phyloP scores from a whole-genome alignment of 2,113 vertebrate species.

The Mus spicilegus region DNA sequence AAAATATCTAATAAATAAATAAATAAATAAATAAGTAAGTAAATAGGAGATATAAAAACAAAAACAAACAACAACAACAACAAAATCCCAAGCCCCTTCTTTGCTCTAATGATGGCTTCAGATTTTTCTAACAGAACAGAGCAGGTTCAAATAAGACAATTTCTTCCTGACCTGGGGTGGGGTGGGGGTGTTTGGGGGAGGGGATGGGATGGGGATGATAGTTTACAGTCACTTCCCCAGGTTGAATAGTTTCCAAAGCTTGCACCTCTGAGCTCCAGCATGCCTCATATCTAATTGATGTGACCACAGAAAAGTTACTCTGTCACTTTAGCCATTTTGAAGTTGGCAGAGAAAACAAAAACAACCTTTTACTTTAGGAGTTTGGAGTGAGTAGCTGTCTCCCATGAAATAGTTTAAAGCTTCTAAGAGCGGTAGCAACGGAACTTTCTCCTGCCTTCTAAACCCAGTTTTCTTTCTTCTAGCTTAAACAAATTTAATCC shows the following conservation, averaged over 20 bases:
- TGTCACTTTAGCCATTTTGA: constrained; percentile 57
- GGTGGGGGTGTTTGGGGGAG: not conserved
- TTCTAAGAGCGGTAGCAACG: constrained; percentile 8
- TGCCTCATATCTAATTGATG: constrained; percentile 41
- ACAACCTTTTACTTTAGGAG: not conserved
- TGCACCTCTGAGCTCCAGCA: constrained; percentile 29
- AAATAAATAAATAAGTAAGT: no score
- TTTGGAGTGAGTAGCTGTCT: constrained; percentile 34
- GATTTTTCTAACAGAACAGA: constrained; percentile 54
- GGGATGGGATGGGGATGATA: not conserved
- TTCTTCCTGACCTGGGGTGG: not conserved
- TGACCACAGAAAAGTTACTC: constrained; percentile 51
- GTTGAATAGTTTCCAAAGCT: constrained; percentile 55
- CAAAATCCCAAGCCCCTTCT: not conserved
- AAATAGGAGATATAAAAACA: no score
- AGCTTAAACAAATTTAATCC: constrained; percentile 61
- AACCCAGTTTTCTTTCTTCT: constrained; percentile 12
- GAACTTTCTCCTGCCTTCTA: constrained; percentile 43
- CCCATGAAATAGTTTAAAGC: constrained; percentile 40
- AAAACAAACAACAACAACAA: no score
- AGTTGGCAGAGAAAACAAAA: constrained; percentile 68
- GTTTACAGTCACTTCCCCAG: constrained; percentile 13
- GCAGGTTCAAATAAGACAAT: constrained; percentile 30
- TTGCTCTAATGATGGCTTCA: constrained; percentile 45
- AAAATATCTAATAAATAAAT: constrained; percentile 10